These are phyloP conservation scores for Bubo scandiacus DNA, from an alignment of 2,113 vertebrate species.

Conservation along the genomic window DNA sequence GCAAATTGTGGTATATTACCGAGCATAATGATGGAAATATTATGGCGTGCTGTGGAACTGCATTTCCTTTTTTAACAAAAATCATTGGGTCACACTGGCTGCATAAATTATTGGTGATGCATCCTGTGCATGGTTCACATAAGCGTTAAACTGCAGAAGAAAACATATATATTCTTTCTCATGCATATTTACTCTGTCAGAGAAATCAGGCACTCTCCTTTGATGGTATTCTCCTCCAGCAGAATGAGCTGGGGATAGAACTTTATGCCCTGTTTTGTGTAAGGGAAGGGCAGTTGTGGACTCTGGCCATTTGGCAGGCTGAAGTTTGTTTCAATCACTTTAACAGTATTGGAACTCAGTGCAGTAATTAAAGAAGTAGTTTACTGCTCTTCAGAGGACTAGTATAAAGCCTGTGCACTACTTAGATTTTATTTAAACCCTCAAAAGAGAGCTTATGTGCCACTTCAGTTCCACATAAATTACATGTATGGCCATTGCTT, in stretches of 20 bases:
- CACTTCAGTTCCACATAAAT: background rate
- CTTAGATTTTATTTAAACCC: background rate
- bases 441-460: background rate
- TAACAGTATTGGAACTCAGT: background rate
- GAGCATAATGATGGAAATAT: background rate
- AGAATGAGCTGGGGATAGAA: background rate
- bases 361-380: background rate
- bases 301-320: background rate
- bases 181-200: background rate
- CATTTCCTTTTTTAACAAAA: background rate
- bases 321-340: background rate
- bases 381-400: background rate
- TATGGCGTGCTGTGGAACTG: rapidly evolving
- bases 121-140: background rate
- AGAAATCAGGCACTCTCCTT: background rate
- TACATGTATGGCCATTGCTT: background rate
- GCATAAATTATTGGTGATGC: background rate
- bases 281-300: background rate
- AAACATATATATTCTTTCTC: background rate
- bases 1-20: background rate
- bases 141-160: background rate
- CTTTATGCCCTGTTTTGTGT: background rate
- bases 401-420: background rate
- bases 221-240: background rate
- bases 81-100: background rate